Evolutionary conservation across 2,888 invertebrate species (phyloP), one percentile per base, ranked within the genome.

Genomic region (Leptopterna dolabrata): DNA sequence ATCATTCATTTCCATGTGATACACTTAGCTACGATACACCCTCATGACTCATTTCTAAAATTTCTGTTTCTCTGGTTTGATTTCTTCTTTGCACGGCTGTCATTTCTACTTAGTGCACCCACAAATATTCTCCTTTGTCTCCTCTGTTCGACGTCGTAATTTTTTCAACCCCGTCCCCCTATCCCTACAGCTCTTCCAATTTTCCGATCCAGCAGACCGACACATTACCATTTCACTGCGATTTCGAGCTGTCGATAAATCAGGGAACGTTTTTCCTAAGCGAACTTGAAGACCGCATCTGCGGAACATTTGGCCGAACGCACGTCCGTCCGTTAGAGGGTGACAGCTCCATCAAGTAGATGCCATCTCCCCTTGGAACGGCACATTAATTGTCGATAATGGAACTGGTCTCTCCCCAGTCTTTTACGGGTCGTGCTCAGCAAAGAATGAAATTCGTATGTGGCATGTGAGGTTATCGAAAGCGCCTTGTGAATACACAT

Each of bases 171-270:
- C 63, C 24, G 19, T 63, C 47, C 13, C 16, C 13, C 16, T 47
- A 13, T 47, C 16, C 47, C 24, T 63, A 24, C 30, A 30, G n/a
- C 73, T 41, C n/a, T 45, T 78, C 78, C 24, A 78, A 78, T 78
- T 78, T 78, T 78, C 78, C 27, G 27, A 24, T 29, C 27, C 45
- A 78, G 41, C 45, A 45, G 78, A 78, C 78, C 78, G 78, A 19
- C 78, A 45, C 78, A 43, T 36, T 76, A 27, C 76, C 36, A 76
- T 78, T 78, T 41, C 24, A 14, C 45, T 27, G 11, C 16, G 27
- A 78, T 43, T 43, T 27, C 24, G 78, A 41, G 16, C 73, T 36
- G n/a, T 76, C 30, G 36, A 41, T 76, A 76, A 36, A 76, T 76
- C 73, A 41, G 36, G 1, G 41, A n/a, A 19, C 36, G 73, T 41